phyloP scores from a whole-genome alignment of 35 echinoderm and acorn worm genomes.

The Antedon bifida region DNA sequence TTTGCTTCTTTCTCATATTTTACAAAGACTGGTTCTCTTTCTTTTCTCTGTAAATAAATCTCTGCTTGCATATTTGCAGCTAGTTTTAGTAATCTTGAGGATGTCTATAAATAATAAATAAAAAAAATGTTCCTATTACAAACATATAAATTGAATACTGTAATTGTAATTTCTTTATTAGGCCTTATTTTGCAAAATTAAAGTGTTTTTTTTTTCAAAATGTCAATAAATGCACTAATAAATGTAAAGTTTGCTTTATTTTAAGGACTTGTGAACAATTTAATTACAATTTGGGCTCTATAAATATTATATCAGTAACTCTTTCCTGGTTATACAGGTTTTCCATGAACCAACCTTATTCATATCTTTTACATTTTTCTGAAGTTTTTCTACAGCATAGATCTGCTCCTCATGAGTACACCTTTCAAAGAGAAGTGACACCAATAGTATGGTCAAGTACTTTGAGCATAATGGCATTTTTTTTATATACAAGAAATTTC shows the following conservation, averaged over 20 bases:
- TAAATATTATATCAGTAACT: no score
- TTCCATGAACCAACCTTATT: slow-evolving; percentile 41
- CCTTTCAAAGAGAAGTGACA: not conserved
- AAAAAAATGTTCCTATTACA: not conserved
- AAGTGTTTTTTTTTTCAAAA: no score
- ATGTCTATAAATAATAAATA: slow-evolving; percentile 16
- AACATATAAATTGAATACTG: not conserved
- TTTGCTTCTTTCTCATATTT: slow-evolving; percentile 75
- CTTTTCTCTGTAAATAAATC: slow-evolving; percentile 22
- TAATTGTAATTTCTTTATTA: not conserved
- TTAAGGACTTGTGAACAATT: no score
- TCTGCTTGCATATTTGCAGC: slow-evolving; percentile 60
- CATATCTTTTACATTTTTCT: slow-evolving; percentile 65
- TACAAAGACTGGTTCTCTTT: slow-evolving; percentile 50
- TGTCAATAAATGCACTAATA: no score
- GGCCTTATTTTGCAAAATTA: no score
- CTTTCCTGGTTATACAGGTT: no score
- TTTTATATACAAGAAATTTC: not conserved
- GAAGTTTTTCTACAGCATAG: slow-evolving; percentile 60
- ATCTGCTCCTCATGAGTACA: slow-evolving; percentile 59
- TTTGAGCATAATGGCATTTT: not conserved
- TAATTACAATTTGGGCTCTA: no score
- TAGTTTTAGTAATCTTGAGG: slow-evolving; percentile 35
- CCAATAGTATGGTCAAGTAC: not conserved
- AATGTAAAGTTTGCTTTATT: no score